Base-by-base conservation (phyloP, 2,113 vertebrate species). In the Cromileptes altivelis region DNA sequence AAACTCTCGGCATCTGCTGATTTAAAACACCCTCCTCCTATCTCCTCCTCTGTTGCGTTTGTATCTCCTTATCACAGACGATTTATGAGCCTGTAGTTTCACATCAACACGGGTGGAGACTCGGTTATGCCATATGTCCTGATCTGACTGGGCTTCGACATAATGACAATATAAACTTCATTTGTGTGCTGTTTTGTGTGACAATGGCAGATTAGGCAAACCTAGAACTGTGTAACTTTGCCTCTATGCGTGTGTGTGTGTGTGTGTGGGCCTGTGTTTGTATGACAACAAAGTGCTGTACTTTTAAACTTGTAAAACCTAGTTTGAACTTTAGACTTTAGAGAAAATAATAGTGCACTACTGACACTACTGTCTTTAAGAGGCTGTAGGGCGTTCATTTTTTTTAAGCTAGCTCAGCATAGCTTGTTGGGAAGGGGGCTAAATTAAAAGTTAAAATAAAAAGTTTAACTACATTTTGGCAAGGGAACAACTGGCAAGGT, bases 81-180 rank as follows among this genome's bases (percentile, higher is more conserved):
- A 21, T 73, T 71, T 62, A 82, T 17, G 30, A 82, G 61, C 10
- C 9, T 9, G 23, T 3, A 56, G 42, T 74, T 70, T 60, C n/a
- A 60, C 30, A 65, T 78, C 65, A 65, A 50, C 50, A 72, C 1
- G 30, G 79, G 73, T 64, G 77, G 68, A 68, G 40, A 13, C 3
- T 30, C 19, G 2, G n/a, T 52, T 68, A 30, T 40, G 60, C 72
- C 73, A 80, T 42, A 23, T 2, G 15, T 63, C 45, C 45, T n/a
- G 47, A 61, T 6, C 12, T 45, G 14, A 19, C 60, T 7, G 11
- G 7, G 2, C 40, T 50, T 45, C 25, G n/a, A 37, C 27, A 30
- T 6, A 6, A 1, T 27, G 14, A 6, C 45, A 75, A 4, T 14
- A 53, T 5, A 45, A 77, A 55, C n/a, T 50, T 2, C 5, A 62